Evolutionary conservation across 2,113 vertebrate species (phyloP).

Genomic region (Paraplagusia blochii): DNA sequence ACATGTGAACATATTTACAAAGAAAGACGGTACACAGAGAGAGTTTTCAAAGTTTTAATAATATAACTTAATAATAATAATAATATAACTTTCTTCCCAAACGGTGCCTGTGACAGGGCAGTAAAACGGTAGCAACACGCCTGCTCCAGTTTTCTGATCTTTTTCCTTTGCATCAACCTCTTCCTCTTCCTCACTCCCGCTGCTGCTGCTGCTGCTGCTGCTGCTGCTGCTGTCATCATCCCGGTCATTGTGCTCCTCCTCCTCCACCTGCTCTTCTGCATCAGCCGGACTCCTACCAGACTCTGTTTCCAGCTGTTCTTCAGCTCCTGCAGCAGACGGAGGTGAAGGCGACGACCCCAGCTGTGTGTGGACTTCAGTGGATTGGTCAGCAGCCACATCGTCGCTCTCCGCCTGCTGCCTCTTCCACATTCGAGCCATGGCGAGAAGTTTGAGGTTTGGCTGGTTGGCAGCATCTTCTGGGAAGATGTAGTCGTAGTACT

Average conservation of each 20-base stretch:
- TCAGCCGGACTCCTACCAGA: neutral
- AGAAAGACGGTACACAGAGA: no score
- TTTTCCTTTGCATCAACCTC: slow-evolving; percentile 13
- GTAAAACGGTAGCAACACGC: no score
- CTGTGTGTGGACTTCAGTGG: slow-evolving; percentile 49
- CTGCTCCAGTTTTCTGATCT: slow-evolving; percentile 5
- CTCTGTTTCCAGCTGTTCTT: neutral
- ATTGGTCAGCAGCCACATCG: neutral
- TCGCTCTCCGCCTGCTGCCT: slow-evolving; percentile 83
- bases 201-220: slow-evolving; percentile 11
- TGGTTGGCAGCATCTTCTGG: slow-evolving; percentile 97
- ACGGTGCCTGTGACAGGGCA: no score
- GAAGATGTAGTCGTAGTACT: slow-evolving; percentile 99
- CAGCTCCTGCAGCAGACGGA: neutral
- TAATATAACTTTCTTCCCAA: no score
- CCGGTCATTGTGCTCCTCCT: slow-evolving; percentile 22
- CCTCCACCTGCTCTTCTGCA: neutral
- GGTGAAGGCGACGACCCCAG: slow-evolving; percentile 15
- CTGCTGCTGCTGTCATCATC: slow-evolving; percentile 37
- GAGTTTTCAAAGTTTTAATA: no score
- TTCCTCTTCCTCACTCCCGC: slow-evolving; percentile 16
- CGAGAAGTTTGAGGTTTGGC: slow-evolving; percentile 95
- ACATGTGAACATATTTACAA: no score
- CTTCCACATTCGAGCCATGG: slow-evolving; percentile 99
- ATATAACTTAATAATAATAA: no score